Evolutionary conservation across 1,140 invertebrate genomes (phyloP), one percentile per base, ranked within the genome.

Genomic region (Muscidifurax raptorellus): DNA sequence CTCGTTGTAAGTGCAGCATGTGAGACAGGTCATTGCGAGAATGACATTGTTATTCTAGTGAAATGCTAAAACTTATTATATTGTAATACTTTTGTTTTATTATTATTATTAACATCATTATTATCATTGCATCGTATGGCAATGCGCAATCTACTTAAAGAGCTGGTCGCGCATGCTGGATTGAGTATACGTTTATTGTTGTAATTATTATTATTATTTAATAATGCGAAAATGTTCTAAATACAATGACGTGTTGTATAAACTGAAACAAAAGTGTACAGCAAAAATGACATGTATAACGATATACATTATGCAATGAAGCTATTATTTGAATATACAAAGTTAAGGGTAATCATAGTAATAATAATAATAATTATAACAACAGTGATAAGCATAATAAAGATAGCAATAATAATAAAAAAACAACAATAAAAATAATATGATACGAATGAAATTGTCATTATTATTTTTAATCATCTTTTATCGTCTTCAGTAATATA

Each of bases 61-160:
- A 92, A 92, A 91, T 92, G 91, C 91, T 90, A 89, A 90, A 88
- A 89, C 87, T 89, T 87, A 89, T 88, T 87, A 87, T 25, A 77
- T 82, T 81, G 47, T 83, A 81, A 86, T n/a, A 84, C 77, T 87
- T 88, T 69, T 28, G 25, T 69, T 69, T 84, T 84, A 88, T 86
- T 84, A 86, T 84, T 87, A 84, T 85, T 86, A 30, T 86, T 84
- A 85, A 84, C 85, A 83, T 77, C 84, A 64, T 86, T 85, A 80
- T 84, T 74, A 84, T 52, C 79, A 77, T n/a, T 59, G 52, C 15
- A 59, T 22, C 18, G 52, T 59, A 18, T 22, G 52, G 7, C 52
- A 59, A 22, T 59, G 52, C 18, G 52, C 5, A 5, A 6, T 18
- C 22, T 59, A 59, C 52, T n/a, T 22, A 22, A n/a, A 59, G 52